Evolutionary conservation across 2,797 vertebrate genomes (phyloP).

Genomic region (Pachyuromys duprasi): DNA sequence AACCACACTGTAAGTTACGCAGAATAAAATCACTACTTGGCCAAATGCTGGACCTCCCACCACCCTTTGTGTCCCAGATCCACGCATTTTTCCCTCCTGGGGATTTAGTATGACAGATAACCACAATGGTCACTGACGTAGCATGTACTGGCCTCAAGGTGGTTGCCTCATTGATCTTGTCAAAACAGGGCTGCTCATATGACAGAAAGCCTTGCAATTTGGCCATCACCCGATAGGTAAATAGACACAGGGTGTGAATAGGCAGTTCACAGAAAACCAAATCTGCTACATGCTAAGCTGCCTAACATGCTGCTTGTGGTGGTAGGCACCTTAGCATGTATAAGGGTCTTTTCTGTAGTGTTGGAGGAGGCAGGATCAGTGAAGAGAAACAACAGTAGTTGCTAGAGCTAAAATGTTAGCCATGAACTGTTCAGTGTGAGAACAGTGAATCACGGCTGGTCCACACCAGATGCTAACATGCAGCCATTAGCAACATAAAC

Average conservation of each 20-base stretch:
- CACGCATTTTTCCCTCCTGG: neutral
- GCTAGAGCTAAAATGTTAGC: neutral
- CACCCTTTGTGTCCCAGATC: neutral
- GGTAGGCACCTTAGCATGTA: neutral
- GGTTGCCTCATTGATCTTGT: neutral
- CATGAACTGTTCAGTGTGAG: neutral
- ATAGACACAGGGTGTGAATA: no score
- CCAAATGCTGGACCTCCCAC: neutral
- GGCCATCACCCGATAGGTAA: no score
- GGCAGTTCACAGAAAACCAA: no score
- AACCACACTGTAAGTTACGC: neutral
- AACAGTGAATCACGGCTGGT: neutral
- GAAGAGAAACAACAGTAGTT: neutral
- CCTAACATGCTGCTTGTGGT: neutral
- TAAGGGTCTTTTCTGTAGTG: neutral
- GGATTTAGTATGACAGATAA: neutral
- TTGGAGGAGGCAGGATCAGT: neutral
- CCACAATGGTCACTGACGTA: neutral
- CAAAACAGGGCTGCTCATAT: no score
- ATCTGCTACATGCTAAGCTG: no score
- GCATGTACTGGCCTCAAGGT: neutral
- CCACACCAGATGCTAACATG: neutral
- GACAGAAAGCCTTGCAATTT: no score
- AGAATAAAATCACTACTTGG: slow-evolving; percentile 6
- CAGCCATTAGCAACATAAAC: neutral